Base-by-base conservation (phyloP, 2,888 invertebrate species). In the Microdon myrmicae region DNA sequence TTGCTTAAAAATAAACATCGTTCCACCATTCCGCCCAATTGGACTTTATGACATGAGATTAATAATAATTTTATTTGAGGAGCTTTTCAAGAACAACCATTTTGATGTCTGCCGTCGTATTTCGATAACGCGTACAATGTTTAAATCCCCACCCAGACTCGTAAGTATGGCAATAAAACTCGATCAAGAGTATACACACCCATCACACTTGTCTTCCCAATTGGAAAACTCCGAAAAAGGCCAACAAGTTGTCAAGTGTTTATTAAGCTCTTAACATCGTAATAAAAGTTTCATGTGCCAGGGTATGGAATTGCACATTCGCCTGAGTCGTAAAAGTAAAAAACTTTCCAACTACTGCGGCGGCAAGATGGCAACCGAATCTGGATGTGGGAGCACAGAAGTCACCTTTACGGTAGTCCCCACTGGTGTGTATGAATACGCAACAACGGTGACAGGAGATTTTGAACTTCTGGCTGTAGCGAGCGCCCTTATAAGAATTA, bases 221-320 rank as follows among this genome's bases (percentile, higher is more conserved):
- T 29, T 45, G 14, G 34, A 23, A 47, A 29, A 58, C 34, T 41
- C 17, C n/a, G 7, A 41, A 48, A 56, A 48, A 56, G 23, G 19
- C 39, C 28, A 41, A 29, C 9, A 41, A 10, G 12, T 12, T 16
- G 12, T 64, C 37, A 53, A 64, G 64, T 64, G 64, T 64, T 64
- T 64, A 64, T 58, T 58, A 58, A 64, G 58, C 58, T 28, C 53
- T 64, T 58, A 58, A 58, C 51, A 64, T 53, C 45, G 58, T 47
- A 47, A 58, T 64, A 53, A 64, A 64, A 53, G 29, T 43, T 55
- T 37, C 43, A 47, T 4, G 31, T 22, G 19, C 31, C 14, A 20
- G 20, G n/a, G 51, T 56, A 64, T 56, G 45, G 58, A 64, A 64
- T 58, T 64, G 41, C 43, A 32, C 14, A 58, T 51, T 39, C 56